Evolutionary conservation across 2,797 vertebrate genomes (phyloP), one percentile per base, ranked within the genome.

Genomic region (Eutrigla gurnardus): DNA sequence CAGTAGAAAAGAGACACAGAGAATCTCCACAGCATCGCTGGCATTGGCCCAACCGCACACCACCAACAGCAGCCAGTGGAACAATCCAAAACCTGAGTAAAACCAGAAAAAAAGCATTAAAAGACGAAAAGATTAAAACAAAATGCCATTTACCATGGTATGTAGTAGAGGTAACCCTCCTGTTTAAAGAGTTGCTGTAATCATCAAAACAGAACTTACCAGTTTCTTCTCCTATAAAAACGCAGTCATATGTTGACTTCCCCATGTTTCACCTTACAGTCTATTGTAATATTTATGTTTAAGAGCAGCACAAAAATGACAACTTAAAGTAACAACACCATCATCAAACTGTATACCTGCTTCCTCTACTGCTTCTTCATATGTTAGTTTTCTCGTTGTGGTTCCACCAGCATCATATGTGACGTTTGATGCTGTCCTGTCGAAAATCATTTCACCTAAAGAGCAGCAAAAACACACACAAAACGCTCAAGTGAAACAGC

Each of bases 1-100:
- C 85, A 96, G 80, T 1, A 95, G 91, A 46, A 96, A 95, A 7
- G 94, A 95, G 64, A 96, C 95, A 6, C 95, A 95, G 49, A 96
- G 86, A 35, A 96, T 94, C 88, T 95, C 94, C 75, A 95, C 91
- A 0, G 94, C 94, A 18, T 95, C 95, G 14, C 94, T 96, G 83
- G 93, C 94, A 5, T 96, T 96, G 63, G 94, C 95, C 95, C 94
- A 95, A 4, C 95, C 95, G 12, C 94, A 95, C 46, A 88, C 85
- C 36, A 90, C 64, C 88, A 96, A 68, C 80, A 96, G 88, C 65
- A 93, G 77, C 83, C 86, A 90, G 47, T 95, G 94, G 80, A 95
- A 96, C 46, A 84, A 59, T n/a, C 94, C 95, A 45, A 95, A 95
- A 14, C 94, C 95, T 95, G 82, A 10, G 35, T 1, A 54, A 15